phyloP scores from a whole-genome alignment of 2,888 invertebrate genomes.

The Rotaria socialis region DNA sequence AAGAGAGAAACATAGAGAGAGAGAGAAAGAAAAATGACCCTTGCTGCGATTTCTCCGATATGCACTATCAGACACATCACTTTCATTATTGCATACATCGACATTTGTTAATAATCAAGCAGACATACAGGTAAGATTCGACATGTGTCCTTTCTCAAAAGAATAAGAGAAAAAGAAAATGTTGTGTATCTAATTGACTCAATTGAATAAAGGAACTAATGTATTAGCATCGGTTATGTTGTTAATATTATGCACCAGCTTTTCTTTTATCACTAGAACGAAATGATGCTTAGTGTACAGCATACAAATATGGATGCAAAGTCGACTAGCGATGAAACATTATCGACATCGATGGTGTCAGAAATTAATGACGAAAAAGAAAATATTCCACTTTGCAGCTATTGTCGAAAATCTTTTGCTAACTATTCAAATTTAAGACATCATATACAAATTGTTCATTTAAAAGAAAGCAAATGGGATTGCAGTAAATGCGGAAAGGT shows the following conservation, averaged over 20 bases:
- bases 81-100: background rate
- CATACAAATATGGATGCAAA: conserved; percentile 20
- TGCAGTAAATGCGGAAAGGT: conserved; percentile 46
- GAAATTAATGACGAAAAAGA: conserved; percentile 40
- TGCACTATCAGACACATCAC: conserved; percentile 37
- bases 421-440: conserved; percentile 46
- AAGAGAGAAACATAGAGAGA: background rate
- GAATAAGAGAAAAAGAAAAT: background rate
- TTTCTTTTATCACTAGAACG: background rate
- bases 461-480: conserved; percentile 44
- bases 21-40: background rate
- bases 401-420: conserved; percentile 45
- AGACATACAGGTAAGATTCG: background rate
- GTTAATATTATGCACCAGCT: background rate
- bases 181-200: conserved; percentile 12
- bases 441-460: conserved; percentile 44
- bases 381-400: conserved; percentile 43
- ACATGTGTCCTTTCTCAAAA: background rate
- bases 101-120: background rate
- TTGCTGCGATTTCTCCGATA: conserved; percentile 20
- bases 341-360: conserved; percentile 9
- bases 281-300: conserved; percentile 12
- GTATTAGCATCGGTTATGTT: background rate
- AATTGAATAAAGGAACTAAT: background rate
- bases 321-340: background rate